Base-by-base conservation (phyloP, 1,140 invertebrate genomes). In the Diorhabda elongata region DNA sequence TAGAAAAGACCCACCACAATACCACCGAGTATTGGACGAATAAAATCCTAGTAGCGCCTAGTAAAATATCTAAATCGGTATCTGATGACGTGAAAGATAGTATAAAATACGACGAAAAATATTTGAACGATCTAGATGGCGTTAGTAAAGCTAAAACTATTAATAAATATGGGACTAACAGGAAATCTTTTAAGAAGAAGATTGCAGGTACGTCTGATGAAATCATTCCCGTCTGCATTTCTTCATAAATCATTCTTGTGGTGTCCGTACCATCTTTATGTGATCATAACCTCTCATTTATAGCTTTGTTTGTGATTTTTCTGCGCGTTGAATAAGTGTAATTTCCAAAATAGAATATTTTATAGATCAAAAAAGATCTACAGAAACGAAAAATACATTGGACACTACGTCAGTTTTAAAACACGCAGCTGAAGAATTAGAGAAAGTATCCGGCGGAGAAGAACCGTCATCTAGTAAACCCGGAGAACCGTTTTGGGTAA, bases 401-500 rank as follows among this genome's bases (percentile, higher is more conserved):
- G 47, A 71, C 61, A 68, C 66, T 52, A 62, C 69, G 59, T 58
- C 67, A 44, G 68, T 67, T 59, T 59, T 71, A 63, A 69, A 62
- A 11, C 61, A 71, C 52, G 70, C 70, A 58, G 67, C 71, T 59
- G 63, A 69, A 58, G 64, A 69, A 62, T 52, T 70, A 58, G 66
- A 66, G 44, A 59, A 9, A 58, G 66, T 67, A 43, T 64, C 62
- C 41, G 42, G 45, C n/a, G 59, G 58, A 67, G 66, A 60, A 45
- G 64, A 66, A 47, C 6, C 47, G 6, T 4, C 47, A 3, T 26
- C 6, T 8, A 9, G 63, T n/a, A 73, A 73, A 69, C 58, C 70
- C 11, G 71, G 70, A 72, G 76, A 76, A 64, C 76, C 76, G 43
- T 78, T 78, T 71, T 78, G 76, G 76, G 76, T 78, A 78, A 78